Base-by-base conservation (phyloP, 1,140 invertebrate species). In the Cherax quadricarinatus region DNA sequence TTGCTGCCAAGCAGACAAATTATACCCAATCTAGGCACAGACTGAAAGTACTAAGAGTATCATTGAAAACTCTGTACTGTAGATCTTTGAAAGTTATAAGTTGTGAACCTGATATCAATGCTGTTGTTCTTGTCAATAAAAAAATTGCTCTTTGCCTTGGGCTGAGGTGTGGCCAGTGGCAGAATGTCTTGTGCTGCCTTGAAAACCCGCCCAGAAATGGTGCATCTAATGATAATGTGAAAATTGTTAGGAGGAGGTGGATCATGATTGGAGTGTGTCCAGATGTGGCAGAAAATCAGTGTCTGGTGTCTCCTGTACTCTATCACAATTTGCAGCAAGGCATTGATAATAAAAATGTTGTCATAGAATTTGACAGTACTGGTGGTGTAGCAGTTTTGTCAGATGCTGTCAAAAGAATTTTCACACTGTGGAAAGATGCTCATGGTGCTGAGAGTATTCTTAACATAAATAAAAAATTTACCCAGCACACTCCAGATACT, bases 71-170 rank as follows among this genome's bases (percentile, higher is more conserved):
- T 16, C 21, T 91, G 30, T 21, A 85, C 51, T 24, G n/a, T 51
- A 86, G n/a, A 41, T 53, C 49, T 30, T 14, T 24, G 9, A 30
- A 49, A 30, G 21, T 24, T 21, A 18, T 53, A 16, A 60, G 79
- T 16, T 66, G 70, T 73, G 90, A 91, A 73, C 75, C 66, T 80
- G 90, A 91, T 78, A 12, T 91, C 16, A 91, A 91, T 82, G 73
- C 90, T 81, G 73, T 73, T 78, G 90, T 80, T 30, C 21, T 91
- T 70, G 48, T 91, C 1, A 91, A 60, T 86, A 21, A 60, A n/a
- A 91, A 73, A 81, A 79, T 21, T 49, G 83, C 84, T 30, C 12
- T 91, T 53, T 24, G 21, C 49, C 79, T 80, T 70, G 85, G 70
- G n/a, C 30, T 91, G 7, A 80, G 30, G 57, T 66, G 66, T 91